A percentile compares a stretch with the other conserved stretches of the same genome.
Evolutionary conservation across 2,888 invertebrate genomes (phyloP).

Genomic region (Plagodis dolabraria): DNA sequence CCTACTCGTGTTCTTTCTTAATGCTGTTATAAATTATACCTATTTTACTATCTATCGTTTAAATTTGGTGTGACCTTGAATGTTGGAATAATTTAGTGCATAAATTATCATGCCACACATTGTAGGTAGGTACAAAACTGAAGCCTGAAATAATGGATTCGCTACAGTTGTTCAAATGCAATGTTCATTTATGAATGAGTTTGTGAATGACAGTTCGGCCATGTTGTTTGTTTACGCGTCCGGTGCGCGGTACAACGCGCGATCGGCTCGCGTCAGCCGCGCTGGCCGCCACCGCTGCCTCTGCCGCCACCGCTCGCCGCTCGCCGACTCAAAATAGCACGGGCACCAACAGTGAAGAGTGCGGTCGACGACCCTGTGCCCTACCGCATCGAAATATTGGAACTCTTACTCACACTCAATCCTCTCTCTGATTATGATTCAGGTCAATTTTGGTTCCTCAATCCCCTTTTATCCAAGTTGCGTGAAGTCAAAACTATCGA

Average conservation of each 20-base stretch:
- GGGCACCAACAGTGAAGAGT: slow-evolving; percentile 70
- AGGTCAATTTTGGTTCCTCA: slow-evolving; percentile 47
- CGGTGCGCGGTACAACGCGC: slow-evolving; percentile 65
- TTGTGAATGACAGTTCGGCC: slow-evolving; percentile 82
- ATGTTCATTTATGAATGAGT: slow-evolving; percentile 81
- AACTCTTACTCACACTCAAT: slow-evolving; percentile 68
- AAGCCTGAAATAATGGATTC: slow-evolving; percentile 57
- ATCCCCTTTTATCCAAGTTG: slow-evolving; percentile 32
- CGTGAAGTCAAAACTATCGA: slow-evolving; percentile 18
- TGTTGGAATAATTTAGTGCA: background rate
- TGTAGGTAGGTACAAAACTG: background rate
- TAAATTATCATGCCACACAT: background rate
- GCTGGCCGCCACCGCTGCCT: slow-evolving; percentile 62
- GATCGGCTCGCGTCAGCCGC: slow-evolving; percentile 68
- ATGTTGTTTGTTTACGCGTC: slow-evolving; percentile 81
- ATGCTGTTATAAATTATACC: too few relatives aligned
- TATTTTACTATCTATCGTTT: background rate
- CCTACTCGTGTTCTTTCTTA: too few relatives aligned
- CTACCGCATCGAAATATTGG: slow-evolving; percentile 80
- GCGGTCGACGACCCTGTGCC: slow-evolving; percentile 79
- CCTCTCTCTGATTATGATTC: slow-evolving; percentile 63
- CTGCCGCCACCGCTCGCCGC: slow-evolving; percentile 63
- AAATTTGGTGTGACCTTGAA: background rate
- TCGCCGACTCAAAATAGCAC: slow-evolving; percentile 81
- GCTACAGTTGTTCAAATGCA: slow-evolving; percentile 73